Base-by-base conservation (phyloP, 2,113 vertebrate genomes). In the Catharus bicknelli region DNA sequence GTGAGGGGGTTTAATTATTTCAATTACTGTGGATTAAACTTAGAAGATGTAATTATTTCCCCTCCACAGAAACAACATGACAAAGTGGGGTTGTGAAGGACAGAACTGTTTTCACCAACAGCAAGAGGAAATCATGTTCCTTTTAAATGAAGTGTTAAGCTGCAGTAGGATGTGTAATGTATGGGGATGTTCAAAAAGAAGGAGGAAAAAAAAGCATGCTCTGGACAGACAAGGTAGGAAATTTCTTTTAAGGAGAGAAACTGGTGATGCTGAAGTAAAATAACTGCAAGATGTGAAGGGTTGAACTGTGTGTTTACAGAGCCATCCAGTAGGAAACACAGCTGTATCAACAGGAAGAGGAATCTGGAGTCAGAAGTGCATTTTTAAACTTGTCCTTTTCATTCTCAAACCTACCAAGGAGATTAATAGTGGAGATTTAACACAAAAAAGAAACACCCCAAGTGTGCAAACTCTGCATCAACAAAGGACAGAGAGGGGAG, bases 271-370 rank as follows among this genome's bases (percentile, higher is more conserved):
- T 73, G 30, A 77, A 80, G 15, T 10, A 62, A 77, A 18, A 68
- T 25, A 83, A 48, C 11, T 73, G 38, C 26, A 61, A 59, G 45
- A 51, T 59, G 26, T 70, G 69, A 86, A 91, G 83, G 32, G 86
- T 82, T 93, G 81, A 93, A 90, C 7, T 73, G 10, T 25, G 29
- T 85, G 64, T 69, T 93, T 79, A 69, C 29, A 40, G 47, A 93
- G n/a, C 20, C 59, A 84, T 80, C 5, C 9, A 77, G 63, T 51
- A 61, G 77, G 34, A 86, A 93, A 68, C 47, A 83, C 96, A 95
- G 95, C 93, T 97, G 93, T 83, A 95, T 93, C 94, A 96, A 95
- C 93, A 96, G 70, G 50, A 90, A 92, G 55, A 17, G 6, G 78
- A 70, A 58, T 84, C 48, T 83, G 88, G 82, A 96, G n/a, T 85